Evolutionary conservation across 2,113 vertebrate genomes (phyloP), one percentile per base, ranked within the genome.

Genomic region (Felis chaus): DNA sequence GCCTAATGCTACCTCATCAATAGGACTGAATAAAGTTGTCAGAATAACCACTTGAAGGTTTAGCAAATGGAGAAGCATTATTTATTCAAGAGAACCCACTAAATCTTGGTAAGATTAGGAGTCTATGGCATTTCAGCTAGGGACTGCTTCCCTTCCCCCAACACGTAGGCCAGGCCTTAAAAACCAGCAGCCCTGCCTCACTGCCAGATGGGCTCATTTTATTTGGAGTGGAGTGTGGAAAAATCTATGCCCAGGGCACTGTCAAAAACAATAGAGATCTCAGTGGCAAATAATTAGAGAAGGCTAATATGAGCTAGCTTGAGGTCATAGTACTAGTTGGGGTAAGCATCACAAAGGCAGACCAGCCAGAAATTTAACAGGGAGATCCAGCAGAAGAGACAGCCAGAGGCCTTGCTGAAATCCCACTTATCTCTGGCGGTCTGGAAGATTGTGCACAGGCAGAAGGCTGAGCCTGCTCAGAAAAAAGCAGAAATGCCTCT

Each of bases 91-190:
- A 81, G 95, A 71, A 19, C 7, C 7, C 69, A 11, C 4, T 78
- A 68, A 95, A 18, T 53, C 15, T 19, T 88, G 27, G 4, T 65
- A 39, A 88, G 13, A 74, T 27, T 84, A 41, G 45, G 15, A 61
- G 11, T 57, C 13, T 31, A 3, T 31, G 13, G 12, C 33, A 19
- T 90, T 89, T 91, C 5, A 36, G 27, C 33, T 31, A 31, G 21
- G 19, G 7, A 45, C 3, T 11, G 5, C 3, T 74, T 23, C 41
- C 50, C 11, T 61, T 3, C 6, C 23, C 1, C 18, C 2, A 89
- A 9, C 2, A 18, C 4, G 4, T 2, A 29, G 21, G 7, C 27
- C 12, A 66, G 16, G 0, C 1, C 4, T 7, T 48, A 57, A 9
- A 4, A 33, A 88, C 6, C 31, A n/a, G 19, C 9, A 41, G 23